Conservation (phyloP, 2,888 invertebrate species). For the Apeira syringaria region DNA sequence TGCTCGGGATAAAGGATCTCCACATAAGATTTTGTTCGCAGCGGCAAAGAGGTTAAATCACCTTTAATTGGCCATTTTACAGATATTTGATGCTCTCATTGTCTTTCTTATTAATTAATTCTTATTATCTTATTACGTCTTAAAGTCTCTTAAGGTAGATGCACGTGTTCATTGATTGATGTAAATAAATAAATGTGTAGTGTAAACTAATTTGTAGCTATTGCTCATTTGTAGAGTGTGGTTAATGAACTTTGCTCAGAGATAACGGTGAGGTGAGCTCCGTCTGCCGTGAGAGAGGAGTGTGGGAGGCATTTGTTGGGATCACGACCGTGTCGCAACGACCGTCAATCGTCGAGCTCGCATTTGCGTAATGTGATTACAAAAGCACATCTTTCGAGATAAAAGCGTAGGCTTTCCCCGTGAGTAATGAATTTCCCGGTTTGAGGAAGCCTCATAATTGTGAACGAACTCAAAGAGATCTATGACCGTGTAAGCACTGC, state of each 20-base stretch:
- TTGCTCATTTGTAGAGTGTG: slow-evolving; percentile 16
- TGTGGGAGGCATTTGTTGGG: slow-evolving; percentile 72
- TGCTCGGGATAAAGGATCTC: too few relatives aligned
- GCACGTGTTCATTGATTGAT: too few relatives aligned
- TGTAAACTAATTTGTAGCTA: slow-evolving; percentile 10
- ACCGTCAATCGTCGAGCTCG: slow-evolving; percentile 74
- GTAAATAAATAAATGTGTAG: too few relatives aligned
- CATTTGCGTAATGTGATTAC: slow-evolving; percentile 83
- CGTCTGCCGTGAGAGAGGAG: slow-evolving; percentile 58
- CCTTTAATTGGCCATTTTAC: too few relatives aligned
- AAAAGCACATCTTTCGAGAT: slow-evolving; percentile 81
- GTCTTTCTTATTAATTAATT: too few relatives aligned
- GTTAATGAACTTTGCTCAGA: slow-evolving; percentile 32
- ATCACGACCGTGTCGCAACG: slow-evolving; percentile 74
- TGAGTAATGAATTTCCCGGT: slow-evolving; percentile 77
- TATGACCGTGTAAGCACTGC: slow-evolving; percentile 26
- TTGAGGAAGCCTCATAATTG: slow-evolving; percentile 64
- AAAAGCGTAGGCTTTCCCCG: slow-evolving; percentile 74
- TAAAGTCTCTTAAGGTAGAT: too few relatives aligned
- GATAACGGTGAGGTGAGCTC: slow-evolving; percentile 52
- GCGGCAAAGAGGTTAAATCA: too few relatives aligned
- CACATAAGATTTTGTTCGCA: too few relatives aligned
- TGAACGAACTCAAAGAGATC: slow-evolving; percentile 41
- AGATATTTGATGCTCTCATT: too few relatives aligned
- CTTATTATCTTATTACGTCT: too few relatives aligned